phyloP scores from a whole-genome alignment of 1,140 invertebrate genomes.

The Hypsibius dujardini region DNA sequence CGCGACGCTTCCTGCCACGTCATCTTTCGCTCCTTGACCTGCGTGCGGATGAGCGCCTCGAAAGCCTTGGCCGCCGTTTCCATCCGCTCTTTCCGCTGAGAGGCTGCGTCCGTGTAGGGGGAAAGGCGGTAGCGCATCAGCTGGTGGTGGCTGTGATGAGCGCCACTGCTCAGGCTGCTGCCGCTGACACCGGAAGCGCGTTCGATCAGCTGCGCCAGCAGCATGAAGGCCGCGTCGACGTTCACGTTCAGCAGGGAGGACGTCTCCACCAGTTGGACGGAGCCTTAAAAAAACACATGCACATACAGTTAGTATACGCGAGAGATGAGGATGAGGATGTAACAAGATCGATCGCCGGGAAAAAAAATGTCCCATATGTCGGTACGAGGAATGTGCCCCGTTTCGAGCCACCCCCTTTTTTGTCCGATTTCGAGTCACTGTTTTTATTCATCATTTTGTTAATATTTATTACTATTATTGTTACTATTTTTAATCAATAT shows the following conservation, averaged over 20 bases:
- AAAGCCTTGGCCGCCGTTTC: conserved; percentile 72
- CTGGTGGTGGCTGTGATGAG: conserved; percentile 31
- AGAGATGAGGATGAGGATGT: conserved; percentile 13
- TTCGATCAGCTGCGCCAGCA: conserved; percentile 78
- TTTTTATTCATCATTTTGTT: no score
- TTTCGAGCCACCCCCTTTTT: no score
- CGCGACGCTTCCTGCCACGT: conserved; percentile 7
- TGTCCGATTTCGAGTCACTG: no score
- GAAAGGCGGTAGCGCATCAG: conserved; percentile 18
- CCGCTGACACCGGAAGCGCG: conserved; percentile 38
- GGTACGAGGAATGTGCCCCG: no score
- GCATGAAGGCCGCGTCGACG: conserved; percentile 77
- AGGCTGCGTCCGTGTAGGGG: conserved; percentile 66
- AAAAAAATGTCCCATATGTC: no score
- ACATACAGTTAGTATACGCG: background rate
- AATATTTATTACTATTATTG: no score
- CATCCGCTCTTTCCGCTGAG: conserved; percentile 63
- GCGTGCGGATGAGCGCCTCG: conserved; percentile 58
- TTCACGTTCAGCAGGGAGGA: conserved; percentile 93
- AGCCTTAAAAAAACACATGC: conserved; percentile 25
- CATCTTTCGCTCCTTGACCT: conserved; percentile 35
- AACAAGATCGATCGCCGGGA: no score
- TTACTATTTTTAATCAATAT: no score
- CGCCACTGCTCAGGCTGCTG: no score
- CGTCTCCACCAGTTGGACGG: conserved; percentile 74